Percentiles rank a stretch among this genome's conserved stretches.
These are phyloP conservation scores for Alligator mississippiensis DNA, from an alignment of 2,113 vertebrate genomes.

Conservation along the genomic window DNA sequence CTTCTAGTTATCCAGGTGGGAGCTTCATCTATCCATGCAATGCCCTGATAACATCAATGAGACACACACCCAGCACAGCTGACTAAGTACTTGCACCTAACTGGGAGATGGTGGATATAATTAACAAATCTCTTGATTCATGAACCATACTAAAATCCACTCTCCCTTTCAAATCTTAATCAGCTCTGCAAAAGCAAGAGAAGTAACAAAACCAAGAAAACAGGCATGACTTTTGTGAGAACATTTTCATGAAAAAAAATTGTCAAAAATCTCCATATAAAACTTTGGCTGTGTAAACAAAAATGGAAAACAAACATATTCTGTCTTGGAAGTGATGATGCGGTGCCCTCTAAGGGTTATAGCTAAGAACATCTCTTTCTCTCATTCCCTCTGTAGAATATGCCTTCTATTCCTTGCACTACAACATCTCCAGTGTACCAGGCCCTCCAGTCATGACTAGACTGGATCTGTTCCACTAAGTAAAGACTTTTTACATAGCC, in stretches of 20 bases:
- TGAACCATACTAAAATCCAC: background rate
- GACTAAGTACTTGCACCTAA: background rate
- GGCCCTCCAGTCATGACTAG: rapidly evolving
- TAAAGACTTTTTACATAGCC: background rate
- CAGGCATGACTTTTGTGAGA: background rate
- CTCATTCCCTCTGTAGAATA: background rate
- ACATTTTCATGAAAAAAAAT: background rate
- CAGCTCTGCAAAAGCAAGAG: background rate
- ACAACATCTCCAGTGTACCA: background rate
- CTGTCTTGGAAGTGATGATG: background rate
- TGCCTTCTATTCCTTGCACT: background rate
- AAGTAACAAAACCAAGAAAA: background rate
- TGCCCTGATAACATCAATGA: background rate
- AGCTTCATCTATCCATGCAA: background rate
- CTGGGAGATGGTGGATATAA: background rate
- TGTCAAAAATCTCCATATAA: background rate
- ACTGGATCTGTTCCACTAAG: background rate
- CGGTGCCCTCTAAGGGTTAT: background rate
- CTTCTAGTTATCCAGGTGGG: background rate
- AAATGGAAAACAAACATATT: background rate
- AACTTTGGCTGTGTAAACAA: background rate
- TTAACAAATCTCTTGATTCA: background rate
- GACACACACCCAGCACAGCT: background rate
- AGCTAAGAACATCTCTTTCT: background rate
- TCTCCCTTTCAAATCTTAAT: background rate